Percentiles rank a stretch among this genome's conserved stretches.
phyloP scores from a whole-genome alignment of 2,113 vertebrate genomes.

The Osmerus eperlanus region DNA sequence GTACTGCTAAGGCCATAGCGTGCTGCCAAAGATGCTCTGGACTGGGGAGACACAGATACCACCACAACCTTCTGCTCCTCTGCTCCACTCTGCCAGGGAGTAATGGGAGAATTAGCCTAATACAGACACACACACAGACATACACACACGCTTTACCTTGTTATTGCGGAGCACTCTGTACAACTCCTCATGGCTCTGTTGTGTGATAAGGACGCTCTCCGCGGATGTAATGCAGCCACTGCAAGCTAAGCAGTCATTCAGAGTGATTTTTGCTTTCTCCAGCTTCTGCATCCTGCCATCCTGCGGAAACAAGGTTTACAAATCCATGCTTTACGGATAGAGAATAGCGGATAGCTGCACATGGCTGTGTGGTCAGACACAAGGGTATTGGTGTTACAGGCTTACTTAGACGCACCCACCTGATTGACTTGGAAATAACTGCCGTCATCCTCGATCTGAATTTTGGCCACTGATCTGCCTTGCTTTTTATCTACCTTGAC shows the following conservation, averaged over 20 bases:
- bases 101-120: neutral
- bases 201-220: constrained; percentile 87
- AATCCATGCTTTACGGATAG: neutral
- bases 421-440: constrained; percentile 85
- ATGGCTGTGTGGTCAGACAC: neutral
- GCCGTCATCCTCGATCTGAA: constrained; percentile 90
- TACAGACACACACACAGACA: neutral
- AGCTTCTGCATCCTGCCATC: constrained; percentile 82
- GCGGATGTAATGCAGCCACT: constrained; percentile 96
- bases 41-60: constrained; percentile 90
- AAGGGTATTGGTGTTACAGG: neutral
- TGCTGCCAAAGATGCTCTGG: constrained; percentile 87
- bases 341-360: neutral
- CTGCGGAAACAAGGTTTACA: constrained; percentile 57
- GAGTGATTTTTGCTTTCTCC: constrained; percentile 88
- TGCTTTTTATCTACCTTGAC: constrained; percentile 82
- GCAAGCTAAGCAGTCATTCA: constrained; percentile 94
- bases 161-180: constrained; percentile 78
- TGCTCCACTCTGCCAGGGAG: constrained; percentile 33
- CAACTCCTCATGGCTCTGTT: constrained; percentile 91
- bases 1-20: constrained; percentile 72
- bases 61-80: constrained; percentile 79
- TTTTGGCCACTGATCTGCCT: constrained; percentile 82
- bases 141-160: constrained; percentile 64
- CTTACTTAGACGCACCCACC: constrained; percentile 59